phyloP scores from a whole-genome alignment of 1,140 invertebrate species.

The Drosophila persimilis region DNA sequence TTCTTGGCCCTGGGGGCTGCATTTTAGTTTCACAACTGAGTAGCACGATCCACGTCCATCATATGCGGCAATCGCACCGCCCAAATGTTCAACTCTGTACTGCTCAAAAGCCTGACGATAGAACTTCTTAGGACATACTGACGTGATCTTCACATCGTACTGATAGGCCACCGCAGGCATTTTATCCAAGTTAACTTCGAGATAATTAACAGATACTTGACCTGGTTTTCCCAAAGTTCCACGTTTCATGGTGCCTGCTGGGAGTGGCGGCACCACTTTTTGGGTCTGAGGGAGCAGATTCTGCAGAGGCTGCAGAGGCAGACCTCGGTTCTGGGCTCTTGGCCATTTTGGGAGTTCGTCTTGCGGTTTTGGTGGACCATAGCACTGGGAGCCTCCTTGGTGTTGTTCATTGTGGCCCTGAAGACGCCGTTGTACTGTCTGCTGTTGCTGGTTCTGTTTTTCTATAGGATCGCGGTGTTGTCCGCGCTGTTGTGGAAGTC shows the following conservation, averaged over 20 bases:
- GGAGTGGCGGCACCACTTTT: not conserved
- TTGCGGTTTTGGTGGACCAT: no score
- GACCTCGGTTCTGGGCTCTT: not conserved
- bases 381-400: no score
- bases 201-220: constrained; percentile 84
- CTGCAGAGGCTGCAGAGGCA: no score
- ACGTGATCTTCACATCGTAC: constrained; percentile 84
- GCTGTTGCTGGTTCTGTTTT: not conserved
- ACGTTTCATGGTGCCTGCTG: constrained; percentile 44
- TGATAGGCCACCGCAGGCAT: constrained; percentile 83
- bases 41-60: constrained; percentile 86
- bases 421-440: no score
- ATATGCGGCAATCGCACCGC: constrained; percentile 85
- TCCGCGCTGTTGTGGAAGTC: not conserved
- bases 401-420: no score
- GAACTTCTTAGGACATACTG: constrained; percentile 84
- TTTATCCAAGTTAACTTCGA: constrained; percentile 80
- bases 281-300: no score
- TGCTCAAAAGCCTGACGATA: constrained; percentile 73
- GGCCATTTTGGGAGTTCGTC: not conserved
- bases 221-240: constrained; percentile 83
- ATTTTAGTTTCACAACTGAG: constrained; percentile 39
- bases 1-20: constrained; percentile 13
- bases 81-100: constrained; percentile 57
- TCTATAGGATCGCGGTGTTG: constrained; percentile 6